phyloP scores from a whole-genome alignment of 2,797 vertebrate species.

The Chromobotia macracanthus region DNA sequence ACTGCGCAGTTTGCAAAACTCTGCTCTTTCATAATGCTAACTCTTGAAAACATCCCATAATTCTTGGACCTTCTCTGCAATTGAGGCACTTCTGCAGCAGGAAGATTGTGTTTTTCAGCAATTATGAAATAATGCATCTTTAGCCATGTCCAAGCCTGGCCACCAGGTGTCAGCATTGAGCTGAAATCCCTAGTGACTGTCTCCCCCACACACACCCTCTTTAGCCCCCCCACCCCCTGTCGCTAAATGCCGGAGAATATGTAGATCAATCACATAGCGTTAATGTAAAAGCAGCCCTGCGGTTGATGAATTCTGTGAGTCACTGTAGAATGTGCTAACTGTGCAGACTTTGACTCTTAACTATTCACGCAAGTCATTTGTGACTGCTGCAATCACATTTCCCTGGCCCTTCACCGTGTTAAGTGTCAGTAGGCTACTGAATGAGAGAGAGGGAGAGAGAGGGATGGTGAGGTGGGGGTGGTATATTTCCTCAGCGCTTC shows the following conservation, averaged over 20 bases:
- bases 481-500: conserved; percentile 48
- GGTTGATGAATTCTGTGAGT: conserved; percentile 79
- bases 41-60: background rate
- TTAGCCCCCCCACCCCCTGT: conserved; percentile 12
- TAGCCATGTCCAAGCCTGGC: conserved; percentile 65
- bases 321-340: conserved; percentile 82
- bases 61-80: background rate
- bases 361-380: conserved; percentile 72
- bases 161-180: conserved; percentile 78
- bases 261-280: conserved; percentile 78
- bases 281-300: conserved; percentile 76
- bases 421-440: conserved; percentile 64
- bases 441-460: background rate
- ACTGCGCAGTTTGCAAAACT: conserved; percentile 11
- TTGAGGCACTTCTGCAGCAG: background rate
- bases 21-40: conserved; percentile 1
- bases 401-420: conserved; percentile 71
- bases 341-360: conserved; percentile 78
- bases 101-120: background rate
- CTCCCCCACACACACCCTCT: background rate
- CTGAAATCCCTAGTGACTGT: conserved; percentile 64
- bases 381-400: conserved; percentile 81
- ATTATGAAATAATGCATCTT: background rate
- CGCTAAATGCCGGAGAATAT: conserved; percentile 71
- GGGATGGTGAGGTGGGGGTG: conserved; percentile 23